Conservation (phyloP, 2,888 invertebrate species). For the Troides helena region DNA sequence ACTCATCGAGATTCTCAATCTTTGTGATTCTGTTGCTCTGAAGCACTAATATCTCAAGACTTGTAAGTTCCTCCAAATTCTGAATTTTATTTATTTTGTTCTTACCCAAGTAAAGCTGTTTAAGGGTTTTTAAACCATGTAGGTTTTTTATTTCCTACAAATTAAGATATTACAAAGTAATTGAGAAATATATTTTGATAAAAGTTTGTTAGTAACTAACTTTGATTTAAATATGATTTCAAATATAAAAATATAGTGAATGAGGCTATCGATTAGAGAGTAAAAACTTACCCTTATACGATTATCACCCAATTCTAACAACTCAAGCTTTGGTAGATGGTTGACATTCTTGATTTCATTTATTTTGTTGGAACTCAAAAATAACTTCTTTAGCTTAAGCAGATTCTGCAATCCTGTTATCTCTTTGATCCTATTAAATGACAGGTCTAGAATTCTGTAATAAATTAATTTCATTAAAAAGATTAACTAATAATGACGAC, state of each 20-base stretch:
- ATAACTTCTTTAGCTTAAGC: conserved; percentile 89
- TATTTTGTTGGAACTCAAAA: conserved; percentile 94
- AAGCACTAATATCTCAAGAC: conserved; percentile 90
- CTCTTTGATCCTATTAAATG: conserved; percentile 95
- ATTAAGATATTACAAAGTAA: conserved; percentile 3
- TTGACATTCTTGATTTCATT: conserved; percentile 92
- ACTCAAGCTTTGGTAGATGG: conserved; percentile 87
- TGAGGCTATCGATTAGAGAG: too few relatives aligned
- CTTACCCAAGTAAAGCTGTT: conserved; percentile 93
- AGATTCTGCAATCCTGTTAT: conserved; percentile 90
- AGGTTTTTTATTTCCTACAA: conserved; percentile 92
- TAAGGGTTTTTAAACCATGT: conserved; percentile 85
- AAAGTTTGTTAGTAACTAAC: too few relatives aligned
- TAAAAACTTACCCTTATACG: conserved; percentile 85
- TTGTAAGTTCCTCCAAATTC: conserved; percentile 86
- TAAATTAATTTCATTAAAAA: too few relatives aligned
- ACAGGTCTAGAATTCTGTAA: conserved; percentile 92
- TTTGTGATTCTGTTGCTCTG: conserved; percentile 94
- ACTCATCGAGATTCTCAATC: conserved; percentile 90
- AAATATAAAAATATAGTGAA: too few relatives aligned
- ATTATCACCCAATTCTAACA: conserved; percentile 97
- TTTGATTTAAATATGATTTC: too few relatives aligned
- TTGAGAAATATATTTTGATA: too few relatives aligned
- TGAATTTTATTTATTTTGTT: conserved; percentile 95
- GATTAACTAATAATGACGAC: too few relatives aligned